phyloP scores from a whole-genome alignment of 2,797 vertebrate genomes.

The Nyctalus aviator region DNA sequence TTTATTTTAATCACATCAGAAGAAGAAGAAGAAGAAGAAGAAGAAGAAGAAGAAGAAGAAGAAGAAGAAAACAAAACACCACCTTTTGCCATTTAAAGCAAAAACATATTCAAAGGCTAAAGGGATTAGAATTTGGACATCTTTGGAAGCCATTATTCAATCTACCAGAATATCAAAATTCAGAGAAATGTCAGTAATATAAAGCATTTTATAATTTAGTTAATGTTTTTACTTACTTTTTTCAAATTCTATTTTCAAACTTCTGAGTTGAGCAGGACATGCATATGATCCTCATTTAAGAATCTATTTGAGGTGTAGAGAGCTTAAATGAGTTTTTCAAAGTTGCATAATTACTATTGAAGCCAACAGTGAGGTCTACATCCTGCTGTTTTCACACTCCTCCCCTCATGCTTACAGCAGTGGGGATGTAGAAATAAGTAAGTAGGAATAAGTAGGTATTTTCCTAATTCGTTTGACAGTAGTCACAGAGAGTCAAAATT shows the following conservation, averaged over 20 bases:
- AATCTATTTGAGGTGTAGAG: not conserved
- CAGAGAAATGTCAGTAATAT: not conserved
- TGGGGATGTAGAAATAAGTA: constrained; percentile 3
- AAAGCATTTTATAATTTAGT: not conserved
- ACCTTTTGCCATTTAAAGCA: constrained; percentile 21
- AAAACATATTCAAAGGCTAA: not conserved
- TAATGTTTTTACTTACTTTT: not conserved
- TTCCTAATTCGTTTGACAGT: not conserved
- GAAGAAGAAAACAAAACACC: not conserved
- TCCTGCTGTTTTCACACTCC: not conserved
- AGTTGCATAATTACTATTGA: not conserved
- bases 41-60: too few relatives aligned
- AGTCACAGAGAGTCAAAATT: not conserved
- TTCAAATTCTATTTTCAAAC: constrained; percentile 29
- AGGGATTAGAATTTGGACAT: not conserved
- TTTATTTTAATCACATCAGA: constrained; percentile 5
- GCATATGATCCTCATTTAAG: not conserved
- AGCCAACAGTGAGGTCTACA: not conserved
- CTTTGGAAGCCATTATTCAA: not conserved
- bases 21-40: not conserved
- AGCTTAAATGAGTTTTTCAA: not conserved
- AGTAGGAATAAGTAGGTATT: not conserved
- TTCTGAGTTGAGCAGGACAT: not conserved
- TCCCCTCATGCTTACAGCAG: not conserved
- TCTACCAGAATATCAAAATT: not conserved